These are phyloP conservation scores for Hassar affinis DNA, from an alignment of 2,113 vertebrate genomes.

Conservation along the genomic window DNA sequence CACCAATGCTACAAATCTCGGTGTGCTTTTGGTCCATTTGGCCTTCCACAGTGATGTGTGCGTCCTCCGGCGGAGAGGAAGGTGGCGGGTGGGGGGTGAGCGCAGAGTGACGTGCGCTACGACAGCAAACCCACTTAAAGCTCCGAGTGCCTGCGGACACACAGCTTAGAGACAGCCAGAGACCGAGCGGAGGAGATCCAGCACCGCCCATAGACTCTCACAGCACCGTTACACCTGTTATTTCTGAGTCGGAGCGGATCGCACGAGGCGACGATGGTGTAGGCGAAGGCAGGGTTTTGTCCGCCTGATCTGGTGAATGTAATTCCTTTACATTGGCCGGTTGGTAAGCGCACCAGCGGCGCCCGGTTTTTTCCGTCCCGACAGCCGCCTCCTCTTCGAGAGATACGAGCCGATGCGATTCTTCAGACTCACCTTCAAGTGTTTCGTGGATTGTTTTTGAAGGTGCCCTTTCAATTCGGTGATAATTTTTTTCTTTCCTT, in stretches of 20 bases:
- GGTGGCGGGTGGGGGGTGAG: no score
- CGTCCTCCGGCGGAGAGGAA: neutral
- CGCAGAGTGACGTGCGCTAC: constrained; percentile 55
- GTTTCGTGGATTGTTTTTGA: constrained; percentile 86
- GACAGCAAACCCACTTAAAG: constrained; percentile 55
- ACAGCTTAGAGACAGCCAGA: constrained; percentile 28
- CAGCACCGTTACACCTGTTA: constrained; percentile 22
- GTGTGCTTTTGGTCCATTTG: neutral
- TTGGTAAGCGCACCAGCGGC: constrained; percentile 42
- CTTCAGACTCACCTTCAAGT: constrained; percentile 87
- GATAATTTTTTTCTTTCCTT: constrained; percentile 44
- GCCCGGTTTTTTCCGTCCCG: constrained; percentile 50
- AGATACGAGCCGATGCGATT: constrained; percentile 77
- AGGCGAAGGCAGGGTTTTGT: constrained; percentile 10
- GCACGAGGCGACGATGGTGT: constrained; percentile 47
- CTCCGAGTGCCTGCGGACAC: constrained; percentile 42
- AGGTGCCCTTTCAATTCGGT: constrained; percentile 58
- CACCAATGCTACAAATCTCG: neutral
- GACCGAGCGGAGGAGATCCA: constrained; percentile 8
- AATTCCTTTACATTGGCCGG: constrained; percentile 46
- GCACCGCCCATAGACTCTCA: neutral
- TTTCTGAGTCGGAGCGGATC: constrained; percentile 11
- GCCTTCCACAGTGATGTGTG: constrained; percentile 14
- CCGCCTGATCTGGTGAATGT: constrained; percentile 31
- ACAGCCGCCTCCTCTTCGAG: constrained; percentile 62